A percentile compares a stretch with the other conserved stretches of the same genome.
These are phyloP conservation scores for Spheniscus humboldti DNA, from an alignment of 2,797 vertebrate species.

Conservation along the genomic window DNA sequence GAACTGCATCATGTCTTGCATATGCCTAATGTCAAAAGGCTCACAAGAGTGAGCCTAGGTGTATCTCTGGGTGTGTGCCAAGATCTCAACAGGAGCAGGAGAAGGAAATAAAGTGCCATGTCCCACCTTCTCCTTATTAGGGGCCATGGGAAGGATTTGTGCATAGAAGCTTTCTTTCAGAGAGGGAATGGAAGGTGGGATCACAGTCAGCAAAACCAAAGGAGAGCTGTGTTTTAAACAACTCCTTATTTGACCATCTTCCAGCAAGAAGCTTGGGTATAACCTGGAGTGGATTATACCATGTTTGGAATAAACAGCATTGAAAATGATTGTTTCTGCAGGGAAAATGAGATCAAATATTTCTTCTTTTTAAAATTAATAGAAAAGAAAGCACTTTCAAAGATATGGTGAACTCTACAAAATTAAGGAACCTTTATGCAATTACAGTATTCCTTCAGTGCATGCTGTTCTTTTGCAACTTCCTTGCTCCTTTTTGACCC, in stretches of 20 bases:
- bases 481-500: not conserved
- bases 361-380: not conserved
- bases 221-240: not conserved
- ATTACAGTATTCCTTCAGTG: not conserved
- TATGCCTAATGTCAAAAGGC: not conserved
- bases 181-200: not conserved
- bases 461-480: not conserved
- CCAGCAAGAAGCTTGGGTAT: not conserved
- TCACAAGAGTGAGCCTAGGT: not conserved
- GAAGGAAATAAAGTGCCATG: not conserved
- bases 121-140: not conserved
- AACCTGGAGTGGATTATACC: not conserved
- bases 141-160: not conserved
- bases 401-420: not conserved
- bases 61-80: not conserved
- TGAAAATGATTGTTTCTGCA: not conserved
- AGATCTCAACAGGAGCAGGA: not conserved
- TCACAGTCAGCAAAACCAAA: not conserved
- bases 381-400: not conserved
- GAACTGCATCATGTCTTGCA: not conserved
- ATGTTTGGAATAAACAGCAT: not conserved
- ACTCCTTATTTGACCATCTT: not conserved
- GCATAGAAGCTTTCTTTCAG: accelerated
- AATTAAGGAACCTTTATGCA: not conserved
- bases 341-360: not conserved